phyloP scores from a whole-genome alignment of 2,113 vertebrate species.

The Crocuta crocuta region DNA sequence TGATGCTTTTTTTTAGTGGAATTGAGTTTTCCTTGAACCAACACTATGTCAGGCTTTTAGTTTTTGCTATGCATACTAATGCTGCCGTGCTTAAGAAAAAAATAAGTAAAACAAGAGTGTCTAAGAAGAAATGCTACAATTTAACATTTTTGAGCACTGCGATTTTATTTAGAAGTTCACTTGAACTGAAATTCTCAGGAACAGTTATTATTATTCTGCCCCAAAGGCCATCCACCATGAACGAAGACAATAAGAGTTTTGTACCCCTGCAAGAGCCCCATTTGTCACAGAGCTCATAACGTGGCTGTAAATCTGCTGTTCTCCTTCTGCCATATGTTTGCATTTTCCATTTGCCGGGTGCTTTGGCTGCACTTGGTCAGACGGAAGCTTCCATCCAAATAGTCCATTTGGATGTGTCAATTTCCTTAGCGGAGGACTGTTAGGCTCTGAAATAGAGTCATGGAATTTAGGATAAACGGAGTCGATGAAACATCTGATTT shows the following conservation, averaged over 20 bases:
- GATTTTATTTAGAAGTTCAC: neutral
- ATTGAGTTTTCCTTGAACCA: neutral
- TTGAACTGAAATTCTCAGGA: neutral
- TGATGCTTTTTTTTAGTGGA: no score
- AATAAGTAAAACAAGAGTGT: neutral
- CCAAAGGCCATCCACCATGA: neutral
- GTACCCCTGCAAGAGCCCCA: neutral
- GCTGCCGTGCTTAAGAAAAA: neutral
- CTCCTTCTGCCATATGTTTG: neutral
- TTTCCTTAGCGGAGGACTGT: neutral
- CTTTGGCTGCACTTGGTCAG: neutral
- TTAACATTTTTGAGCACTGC: fast-evolving
- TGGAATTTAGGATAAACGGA: neutral
- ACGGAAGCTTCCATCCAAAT: neutral
- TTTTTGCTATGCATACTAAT: neutral
- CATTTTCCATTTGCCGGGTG: neutral
- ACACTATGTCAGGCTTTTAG: fast-evolving
- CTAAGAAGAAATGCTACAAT: neutral
- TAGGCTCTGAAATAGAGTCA: neutral
- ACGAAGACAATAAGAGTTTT: no score
- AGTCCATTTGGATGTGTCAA: neutral
- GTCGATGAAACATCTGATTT: constrained; percentile 51
- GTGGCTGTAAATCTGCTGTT: neutral
- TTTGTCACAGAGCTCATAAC: neutral
- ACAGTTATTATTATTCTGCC: neutral